These are phyloP conservation scores for Gisinianus flammeolus DNA, from an alignment of 2,888 invertebrate genomes.

Conservation along the genomic window DNA sequence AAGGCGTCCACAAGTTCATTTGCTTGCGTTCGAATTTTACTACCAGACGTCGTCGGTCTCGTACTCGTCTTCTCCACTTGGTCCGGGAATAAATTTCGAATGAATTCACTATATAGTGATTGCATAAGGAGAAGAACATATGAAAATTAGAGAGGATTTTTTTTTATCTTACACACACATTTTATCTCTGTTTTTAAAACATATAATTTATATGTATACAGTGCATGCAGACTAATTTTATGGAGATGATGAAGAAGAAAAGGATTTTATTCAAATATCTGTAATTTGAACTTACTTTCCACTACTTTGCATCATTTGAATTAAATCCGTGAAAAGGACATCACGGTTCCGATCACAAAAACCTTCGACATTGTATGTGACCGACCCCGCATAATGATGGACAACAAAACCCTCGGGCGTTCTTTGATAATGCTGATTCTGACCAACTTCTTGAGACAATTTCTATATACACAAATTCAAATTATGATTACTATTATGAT, in stretches of 20 bases:
- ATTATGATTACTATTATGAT: too few relatives aligned
- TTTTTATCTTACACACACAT: neutral
- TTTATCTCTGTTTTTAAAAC: too few relatives aligned
- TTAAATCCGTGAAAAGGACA: constrained; percentile 70
- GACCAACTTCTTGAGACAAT: constrained; percentile 64
- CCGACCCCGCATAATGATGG: constrained; percentile 74
- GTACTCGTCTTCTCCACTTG: constrained; percentile 62
- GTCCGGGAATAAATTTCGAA: constrained; percentile 69
- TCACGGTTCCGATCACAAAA: constrained; percentile 75
- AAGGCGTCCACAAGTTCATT: constrained; percentile 70
- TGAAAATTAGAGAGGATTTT: neutral
- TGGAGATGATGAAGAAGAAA: too few relatives aligned
- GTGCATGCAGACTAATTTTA: too few relatives aligned
- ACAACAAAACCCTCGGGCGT: constrained; percentile 68
- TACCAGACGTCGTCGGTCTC: constrained; percentile 71
- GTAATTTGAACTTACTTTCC: constrained; percentile 45
- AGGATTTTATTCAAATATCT: too few relatives aligned
- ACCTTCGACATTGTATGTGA: constrained; percentile 69
- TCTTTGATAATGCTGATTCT: constrained; percentile 68
- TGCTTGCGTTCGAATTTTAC: constrained; percentile 72
- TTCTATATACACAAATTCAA: constrained; percentile 63
- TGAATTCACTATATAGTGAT: constrained; percentile 67
- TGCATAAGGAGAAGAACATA: too few relatives aligned
- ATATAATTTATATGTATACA: too few relatives aligned
- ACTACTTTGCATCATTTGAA: constrained; percentile 71